A percentile compares a stretch with the other conserved stretches of the same genome.
phyloP scores from a whole-genome alignment of 92 coral and sea anemone genomes.

The Virgularia gustaviana region DNA sequence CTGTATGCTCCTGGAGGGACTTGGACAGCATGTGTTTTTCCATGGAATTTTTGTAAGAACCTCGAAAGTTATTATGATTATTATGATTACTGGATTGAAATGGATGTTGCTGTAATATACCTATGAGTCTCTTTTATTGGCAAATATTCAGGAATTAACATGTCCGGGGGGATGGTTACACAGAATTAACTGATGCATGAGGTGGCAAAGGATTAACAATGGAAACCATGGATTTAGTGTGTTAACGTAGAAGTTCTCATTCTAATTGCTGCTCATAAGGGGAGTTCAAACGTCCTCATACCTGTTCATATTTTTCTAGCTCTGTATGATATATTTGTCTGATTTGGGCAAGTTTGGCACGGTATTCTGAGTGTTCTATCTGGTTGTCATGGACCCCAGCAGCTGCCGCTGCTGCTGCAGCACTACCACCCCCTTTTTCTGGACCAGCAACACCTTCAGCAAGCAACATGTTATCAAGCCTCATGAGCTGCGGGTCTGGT shows the following conservation, averaged over 20 bases:
- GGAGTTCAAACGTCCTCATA: constrained; percentile 24
- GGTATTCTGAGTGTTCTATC: constrained; percentile 93
- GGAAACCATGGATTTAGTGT: too few species aligned
- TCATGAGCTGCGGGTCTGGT: constrained; percentile 99
- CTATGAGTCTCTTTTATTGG: too few species aligned
- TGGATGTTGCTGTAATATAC: too few species aligned
- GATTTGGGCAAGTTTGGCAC: constrained; percentile 93
- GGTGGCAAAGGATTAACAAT: too few species aligned
- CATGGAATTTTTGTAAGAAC: too few species aligned
- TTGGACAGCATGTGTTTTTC: neutral
- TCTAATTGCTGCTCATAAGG: too few species aligned
- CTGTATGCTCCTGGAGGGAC: neutral
- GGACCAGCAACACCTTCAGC: constrained; percentile 99
- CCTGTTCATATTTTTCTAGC: constrained; percentile 99
- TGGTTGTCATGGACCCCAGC: constrained; percentile 99
- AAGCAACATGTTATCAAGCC: constrained; percentile 94
- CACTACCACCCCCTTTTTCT: constrained; percentile 96
- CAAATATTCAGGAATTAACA: too few species aligned
- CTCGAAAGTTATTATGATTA: too few species aligned
- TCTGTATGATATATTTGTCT: constrained; percentile 98
- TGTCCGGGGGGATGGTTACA: too few species aligned
- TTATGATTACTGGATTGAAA: too few species aligned
- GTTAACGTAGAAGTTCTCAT: too few species aligned
- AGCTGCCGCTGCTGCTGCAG: constrained; percentile 99
- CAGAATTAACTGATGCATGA: too few species aligned